Evolutionary conservation across 2,797 vertebrate species (phyloP).

Genomic region (Etheostoma perlongum): DNA sequence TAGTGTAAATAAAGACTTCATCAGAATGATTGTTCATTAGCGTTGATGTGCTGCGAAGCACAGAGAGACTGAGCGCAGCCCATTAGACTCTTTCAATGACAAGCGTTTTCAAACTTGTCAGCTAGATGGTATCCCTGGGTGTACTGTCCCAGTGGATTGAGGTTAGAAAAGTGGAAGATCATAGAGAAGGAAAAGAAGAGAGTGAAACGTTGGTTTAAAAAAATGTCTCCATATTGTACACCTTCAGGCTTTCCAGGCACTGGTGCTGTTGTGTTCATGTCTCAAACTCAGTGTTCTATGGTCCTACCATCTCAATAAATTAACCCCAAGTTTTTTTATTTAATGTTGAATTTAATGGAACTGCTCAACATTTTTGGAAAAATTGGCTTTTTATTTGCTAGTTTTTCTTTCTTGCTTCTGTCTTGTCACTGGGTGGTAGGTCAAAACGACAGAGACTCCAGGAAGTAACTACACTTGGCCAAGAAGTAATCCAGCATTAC

Average conservation of each 20-base stretch:
- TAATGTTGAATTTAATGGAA: neutral
- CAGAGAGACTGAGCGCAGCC: slow-evolving; percentile 27
- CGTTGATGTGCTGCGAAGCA: slow-evolving; percentile 47
- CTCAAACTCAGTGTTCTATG: neutral
- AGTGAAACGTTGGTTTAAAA: slow-evolving; percentile 2
- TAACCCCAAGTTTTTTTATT: neutral
- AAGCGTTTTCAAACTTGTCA: slow-evolving; percentile 46
- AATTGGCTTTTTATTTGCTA: neutral
- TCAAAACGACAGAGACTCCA: neutral
- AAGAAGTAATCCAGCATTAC: neutral
- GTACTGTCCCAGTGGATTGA: slow-evolving; percentile 3
- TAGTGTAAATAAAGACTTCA: slow-evolving; percentile 61
- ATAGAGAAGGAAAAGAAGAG: neutral
- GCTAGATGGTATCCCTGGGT: slow-evolving; percentile 14
- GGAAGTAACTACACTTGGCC: neutral
- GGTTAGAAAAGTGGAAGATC: neutral
- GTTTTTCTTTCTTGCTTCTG: neutral
- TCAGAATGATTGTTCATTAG: slow-evolving; percentile 63
- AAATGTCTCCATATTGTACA: neutral
- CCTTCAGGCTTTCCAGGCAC: slow-evolving; percentile 10
- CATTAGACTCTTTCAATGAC: slow-evolving; percentile 32
- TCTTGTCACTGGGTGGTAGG: neutral
- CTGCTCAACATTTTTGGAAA: neutral
- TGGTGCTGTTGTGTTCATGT: slow-evolving; percentile 16
- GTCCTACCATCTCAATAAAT: neutral